These are phyloP conservation scores for Netelia virgata DNA, from an alignment of 2,888 invertebrate species.

Conservation along the genomic window DNA sequence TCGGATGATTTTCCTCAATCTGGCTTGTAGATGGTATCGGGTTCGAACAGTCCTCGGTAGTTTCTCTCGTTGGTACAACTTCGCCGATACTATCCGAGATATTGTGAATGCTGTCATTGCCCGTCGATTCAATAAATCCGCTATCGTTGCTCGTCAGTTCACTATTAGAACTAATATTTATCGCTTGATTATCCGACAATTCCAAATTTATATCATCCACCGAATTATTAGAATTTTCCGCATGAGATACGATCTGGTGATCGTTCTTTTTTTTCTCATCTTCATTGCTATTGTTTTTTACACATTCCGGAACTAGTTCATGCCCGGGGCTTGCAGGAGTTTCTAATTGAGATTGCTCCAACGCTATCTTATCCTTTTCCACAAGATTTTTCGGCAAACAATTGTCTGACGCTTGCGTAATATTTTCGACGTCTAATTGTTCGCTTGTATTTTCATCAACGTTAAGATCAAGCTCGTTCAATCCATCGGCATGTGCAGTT, in stretches of 20 bases:
- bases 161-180: conserved; percentile 51
- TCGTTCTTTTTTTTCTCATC: neutral
- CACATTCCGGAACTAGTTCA: neutral
- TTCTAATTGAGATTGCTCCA: neutral
- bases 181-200: conserved; percentile 13
- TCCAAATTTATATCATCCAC: conserved; percentile 11
- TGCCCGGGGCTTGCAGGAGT: neutral
- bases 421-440: neutral
- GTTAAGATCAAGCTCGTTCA: conserved; percentile 1
- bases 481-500: neutral
- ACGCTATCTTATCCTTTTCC: neutral
- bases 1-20: conserved; percentile 26
- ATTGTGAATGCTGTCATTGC: conserved; percentile 53
- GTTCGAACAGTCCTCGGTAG: conserved; percentile 33
- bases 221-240: conserved; percentile 12
- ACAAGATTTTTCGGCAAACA: neutral
- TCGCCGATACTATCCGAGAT: neutral
- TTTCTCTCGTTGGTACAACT: conserved; percentile 4
- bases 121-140: conserved; percentile 56
- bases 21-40: conserved; percentile 18
- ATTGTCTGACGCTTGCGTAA: neutral
- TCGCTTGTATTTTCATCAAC: conserved; percentile 7
- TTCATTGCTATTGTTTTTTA: neutral
- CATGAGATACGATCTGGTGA: neutral
- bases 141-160: conserved; percentile 56